Evolutionary conservation across 1,140 invertebrate genomes (phyloP).

Genomic region (Ruditapes philippinarum): DNA sequence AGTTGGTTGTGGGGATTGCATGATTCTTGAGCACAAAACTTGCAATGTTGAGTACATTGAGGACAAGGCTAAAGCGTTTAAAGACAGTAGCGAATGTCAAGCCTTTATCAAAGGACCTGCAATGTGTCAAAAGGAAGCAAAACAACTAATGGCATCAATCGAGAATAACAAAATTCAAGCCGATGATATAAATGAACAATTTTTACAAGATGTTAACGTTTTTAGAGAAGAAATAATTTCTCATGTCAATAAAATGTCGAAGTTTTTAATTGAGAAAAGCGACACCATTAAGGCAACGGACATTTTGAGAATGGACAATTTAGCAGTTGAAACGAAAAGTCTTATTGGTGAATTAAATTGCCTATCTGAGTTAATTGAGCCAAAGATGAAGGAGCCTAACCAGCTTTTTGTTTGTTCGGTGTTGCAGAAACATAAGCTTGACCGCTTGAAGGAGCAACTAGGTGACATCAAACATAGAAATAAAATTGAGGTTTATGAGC

Average conservation of each 20-base stretch:
- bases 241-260: not conserved
- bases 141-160: not conserved
- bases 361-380: not conserved
- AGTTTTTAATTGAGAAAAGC: not conserved
- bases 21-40: not conserved
- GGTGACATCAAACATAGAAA: not conserved
- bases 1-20: conserved; percentile 13
- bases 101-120: not conserved
- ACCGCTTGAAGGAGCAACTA: not conserved
- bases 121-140: not conserved
- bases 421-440: not conserved
- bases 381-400: not conserved
- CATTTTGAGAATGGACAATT: not conserved
- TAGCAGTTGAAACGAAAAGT: not conserved
- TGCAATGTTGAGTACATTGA: not conserved
- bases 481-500: not conserved
- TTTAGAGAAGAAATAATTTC: not conserved
- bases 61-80: not conserved
- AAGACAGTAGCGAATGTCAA: not conserved
- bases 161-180: not conserved
- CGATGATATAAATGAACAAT: not conserved
- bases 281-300: not conserved
- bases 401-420: not conserved
- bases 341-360: not conserved
- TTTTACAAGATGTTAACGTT: not conserved